Conservation (phyloP, 2,888 invertebrate species). For the Cheilosia vernalis region DNA sequence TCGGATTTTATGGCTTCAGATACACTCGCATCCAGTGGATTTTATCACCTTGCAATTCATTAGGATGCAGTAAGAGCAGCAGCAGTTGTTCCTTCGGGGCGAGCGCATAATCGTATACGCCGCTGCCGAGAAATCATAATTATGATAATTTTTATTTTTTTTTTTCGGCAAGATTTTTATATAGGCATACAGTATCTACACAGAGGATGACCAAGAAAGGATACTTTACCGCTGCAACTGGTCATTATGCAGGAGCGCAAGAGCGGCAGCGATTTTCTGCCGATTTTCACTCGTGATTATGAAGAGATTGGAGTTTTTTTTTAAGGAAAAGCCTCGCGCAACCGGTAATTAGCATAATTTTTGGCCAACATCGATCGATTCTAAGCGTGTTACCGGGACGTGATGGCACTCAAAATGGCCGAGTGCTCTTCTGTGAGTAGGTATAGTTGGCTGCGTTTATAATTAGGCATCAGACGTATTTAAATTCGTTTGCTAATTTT, state of each 20-base stretch:
- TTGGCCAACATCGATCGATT: constrained; percentile 63
- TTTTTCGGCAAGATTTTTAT: constrained; percentile 58
- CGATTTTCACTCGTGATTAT: constrained; percentile 72
- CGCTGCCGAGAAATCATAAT: constrained; percentile 72
- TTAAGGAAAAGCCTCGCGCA: constrained; percentile 65
- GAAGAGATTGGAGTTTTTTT: constrained; percentile 27
- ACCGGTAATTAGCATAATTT: constrained; percentile 76
- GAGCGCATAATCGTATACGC: constrained; percentile 37
- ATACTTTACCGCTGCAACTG: constrained; percentile 56
- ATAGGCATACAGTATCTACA: constrained; percentile 25
- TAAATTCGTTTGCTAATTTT: constrained; percentile 72
- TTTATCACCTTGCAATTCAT: constrained; percentile 73
- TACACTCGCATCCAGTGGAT: constrained; percentile 66
- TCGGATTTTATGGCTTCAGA: constrained; percentile 67
- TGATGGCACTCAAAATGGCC: constrained; percentile 57
- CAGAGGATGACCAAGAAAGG: constrained; percentile 10
- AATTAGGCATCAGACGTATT: constrained; percentile 72
- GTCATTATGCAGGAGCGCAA: constrained; percentile 70
- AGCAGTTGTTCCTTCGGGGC: constrained; percentile 55
- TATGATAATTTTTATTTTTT: constrained; percentile 57
- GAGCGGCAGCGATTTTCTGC: constrained; percentile 47
- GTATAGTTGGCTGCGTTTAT: constrained; percentile 50
- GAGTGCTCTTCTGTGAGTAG: background rate
- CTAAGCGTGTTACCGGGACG: constrained; percentile 64
- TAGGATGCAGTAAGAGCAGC: constrained; percentile 66